Evolutionary conservation across 92 coral and sea anemone genomes (phyloP).

Genomic region (Phymanthus crucifer): DNA sequence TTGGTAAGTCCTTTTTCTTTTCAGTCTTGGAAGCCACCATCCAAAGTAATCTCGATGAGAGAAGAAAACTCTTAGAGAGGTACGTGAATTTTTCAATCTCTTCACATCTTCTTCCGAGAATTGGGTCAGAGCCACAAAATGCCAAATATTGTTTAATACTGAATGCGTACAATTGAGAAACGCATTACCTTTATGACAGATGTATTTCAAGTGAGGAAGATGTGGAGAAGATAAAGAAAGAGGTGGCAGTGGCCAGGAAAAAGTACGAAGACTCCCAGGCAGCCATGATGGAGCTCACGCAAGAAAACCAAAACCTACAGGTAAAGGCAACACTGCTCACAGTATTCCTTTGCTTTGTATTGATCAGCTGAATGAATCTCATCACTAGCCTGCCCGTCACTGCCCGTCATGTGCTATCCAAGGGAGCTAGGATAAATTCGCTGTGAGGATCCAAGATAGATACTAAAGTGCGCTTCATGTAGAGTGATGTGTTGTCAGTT

Average conservation of each 20-base stretch:
- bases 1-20: neutral
- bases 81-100: conserved; percentile 7
- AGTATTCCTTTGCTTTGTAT: too few relatives aligned
- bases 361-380: neutral
- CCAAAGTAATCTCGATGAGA: conserved; percentile 91
- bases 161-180: too few relatives aligned
- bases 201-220: conserved; percentile 84
- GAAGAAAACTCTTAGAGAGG: conserved; percentile 92
- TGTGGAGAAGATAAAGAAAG: conserved; percentile 73
- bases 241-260: conserved; percentile 55
- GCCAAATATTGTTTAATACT: neutral
- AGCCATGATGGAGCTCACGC: conserved; percentile 95
- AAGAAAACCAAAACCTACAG: conserved; percentile 94
- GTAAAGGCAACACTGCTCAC: too few relatives aligned
- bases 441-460: too few relatives aligned
- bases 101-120: too few relatives aligned
- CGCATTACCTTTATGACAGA: too few relatives aligned
- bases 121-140: too few relatives aligned
- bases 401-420: too few relatives aligned
- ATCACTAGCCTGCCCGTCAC: too few relatives aligned
- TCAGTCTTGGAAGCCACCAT: conserved; percentile 94
- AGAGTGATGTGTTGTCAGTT: too few relatives aligned
- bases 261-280: conserved; percentile 80
- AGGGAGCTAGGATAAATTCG: too few relatives aligned
- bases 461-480: too few relatives aligned